phyloP scores from a whole-genome alignment of 2,888 invertebrate species.

The Hololepta plana region DNA sequence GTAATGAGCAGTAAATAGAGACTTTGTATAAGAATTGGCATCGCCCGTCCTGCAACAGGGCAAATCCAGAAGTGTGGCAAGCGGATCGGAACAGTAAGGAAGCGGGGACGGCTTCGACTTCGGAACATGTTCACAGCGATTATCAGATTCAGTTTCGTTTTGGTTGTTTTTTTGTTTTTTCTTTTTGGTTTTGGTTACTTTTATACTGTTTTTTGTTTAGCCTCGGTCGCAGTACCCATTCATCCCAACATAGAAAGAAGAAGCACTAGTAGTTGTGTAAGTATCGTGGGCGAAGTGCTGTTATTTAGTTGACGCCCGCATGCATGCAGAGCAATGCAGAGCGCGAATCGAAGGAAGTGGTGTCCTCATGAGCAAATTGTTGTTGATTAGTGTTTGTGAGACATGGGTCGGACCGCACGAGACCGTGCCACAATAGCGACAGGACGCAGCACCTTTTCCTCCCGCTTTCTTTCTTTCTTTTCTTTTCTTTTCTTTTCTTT shows the following conservation, averaged over 20 bases:
- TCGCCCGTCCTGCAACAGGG: conserved; percentile 14
- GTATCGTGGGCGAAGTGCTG: conserved; percentile 28
- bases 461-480: no score
- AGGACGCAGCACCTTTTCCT: no score
- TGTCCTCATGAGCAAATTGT: conserved; percentile 11
- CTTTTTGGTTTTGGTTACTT: conserved; percentile 12
- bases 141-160: conserved; percentile 12
- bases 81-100: conserved; percentile 12
- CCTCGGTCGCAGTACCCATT: conserved; percentile 19
- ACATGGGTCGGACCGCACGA: background rate
- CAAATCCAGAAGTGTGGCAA: conserved; percentile 15
- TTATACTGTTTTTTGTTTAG: conserved; percentile 17
- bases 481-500: no score
- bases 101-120: conserved; percentile 12
- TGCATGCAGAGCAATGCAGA: conserved; percentile 21
- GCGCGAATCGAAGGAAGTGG: conserved; percentile 17
- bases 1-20: conserved; percentile 8
- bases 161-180: conserved; percentile 6
- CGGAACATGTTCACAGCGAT: conserved; percentile 18
- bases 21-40: conserved; percentile 5
- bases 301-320: conserved; percentile 12
- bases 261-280: conserved; percentile 20
- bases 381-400: background rate
- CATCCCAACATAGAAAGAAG: conserved; percentile 9
- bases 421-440: background rate